These are phyloP conservation scores for Scrobipalpa costella DNA, from an alignment of 2,888 invertebrate species.

Conservation along the genomic window DNA sequence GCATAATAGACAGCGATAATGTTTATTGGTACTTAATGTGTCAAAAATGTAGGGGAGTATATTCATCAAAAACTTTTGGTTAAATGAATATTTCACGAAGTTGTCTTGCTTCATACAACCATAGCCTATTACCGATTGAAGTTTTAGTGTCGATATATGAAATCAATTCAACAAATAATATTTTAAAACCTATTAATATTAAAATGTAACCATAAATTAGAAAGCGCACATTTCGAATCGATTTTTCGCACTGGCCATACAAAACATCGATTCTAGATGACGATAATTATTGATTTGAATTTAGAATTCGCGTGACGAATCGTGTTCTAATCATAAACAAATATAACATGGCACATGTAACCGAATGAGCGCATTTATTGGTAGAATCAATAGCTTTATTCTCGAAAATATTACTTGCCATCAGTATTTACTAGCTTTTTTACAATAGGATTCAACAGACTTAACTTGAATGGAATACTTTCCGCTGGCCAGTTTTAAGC, in stretches of 20 bases:
- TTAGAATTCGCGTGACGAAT: slow-evolving; percentile 51
- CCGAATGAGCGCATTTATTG: slow-evolving; percentile 47
- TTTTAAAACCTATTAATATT: slow-evolving; percentile 20
- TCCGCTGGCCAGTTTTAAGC: too few relatives aligned
- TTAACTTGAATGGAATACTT: too few relatives aligned
- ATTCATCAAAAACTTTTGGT: too few relatives aligned
- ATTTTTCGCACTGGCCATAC: slow-evolving; percentile 23
- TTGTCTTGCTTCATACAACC: too few relatives aligned
- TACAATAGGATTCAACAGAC: too few relatives aligned
- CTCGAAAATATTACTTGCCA: too few relatives aligned
- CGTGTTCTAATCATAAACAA: slow-evolving; percentile 44
- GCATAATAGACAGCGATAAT: too few relatives aligned
- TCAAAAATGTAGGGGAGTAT: too few relatives aligned
- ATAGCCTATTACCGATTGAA: not conserved
- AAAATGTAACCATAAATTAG: slow-evolving; percentile 24
- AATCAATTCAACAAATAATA: slow-evolving; percentile 10
- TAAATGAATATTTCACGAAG: too few relatives aligned
- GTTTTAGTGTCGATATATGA: slow-evolving; percentile 1
- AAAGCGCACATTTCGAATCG: slow-evolving; percentile 25
- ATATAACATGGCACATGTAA: slow-evolving; percentile 58
- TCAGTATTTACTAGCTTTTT: too few relatives aligned
- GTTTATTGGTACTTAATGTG: too few relatives aligned
- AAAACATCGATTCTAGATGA: slow-evolving; percentile 21
- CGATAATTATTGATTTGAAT: slow-evolving; percentile 46
- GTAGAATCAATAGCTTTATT: not conserved